Evolutionary conservation across 2,797 vertebrate genomes (phyloP).

Genomic region (Tympanoctomys barrerae): DNA sequence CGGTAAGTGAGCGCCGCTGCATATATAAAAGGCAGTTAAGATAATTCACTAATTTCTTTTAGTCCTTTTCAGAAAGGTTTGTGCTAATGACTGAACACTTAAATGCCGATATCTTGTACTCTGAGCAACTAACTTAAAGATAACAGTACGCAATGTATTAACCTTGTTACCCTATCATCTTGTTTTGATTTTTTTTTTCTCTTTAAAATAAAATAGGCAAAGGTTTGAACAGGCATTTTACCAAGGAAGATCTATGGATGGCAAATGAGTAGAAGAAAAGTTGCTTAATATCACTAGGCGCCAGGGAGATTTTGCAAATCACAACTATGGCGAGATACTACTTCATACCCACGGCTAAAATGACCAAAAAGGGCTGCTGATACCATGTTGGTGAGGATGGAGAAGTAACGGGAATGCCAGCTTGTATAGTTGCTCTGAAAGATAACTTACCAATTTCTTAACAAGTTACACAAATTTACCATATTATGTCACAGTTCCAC

Average conservation of each 20-base stretch:
- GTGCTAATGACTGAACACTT: too few relatives aligned
- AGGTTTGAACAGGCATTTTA: conserved; percentile 19
- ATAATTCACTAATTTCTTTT: too few relatives aligned
- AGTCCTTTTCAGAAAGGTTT: too few relatives aligned
- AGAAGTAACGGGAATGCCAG: not conserved
- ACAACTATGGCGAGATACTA: not conserved
- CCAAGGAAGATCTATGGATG: not conserved
- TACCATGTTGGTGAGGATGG: not conserved
- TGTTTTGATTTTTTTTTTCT: too few relatives aligned
- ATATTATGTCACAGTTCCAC: not conserved
- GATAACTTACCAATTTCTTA: not conserved
- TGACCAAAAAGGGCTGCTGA: not conserved
- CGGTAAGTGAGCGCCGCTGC: too few relatives aligned
- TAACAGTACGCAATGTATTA: too few relatives aligned
- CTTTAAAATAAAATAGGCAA: not conserved
- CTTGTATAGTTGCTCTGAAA: not conserved
- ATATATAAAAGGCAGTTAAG: too few relatives aligned
- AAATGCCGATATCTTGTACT: too few relatives aligned
- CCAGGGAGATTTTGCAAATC: not conserved
- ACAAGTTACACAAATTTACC: not conserved
- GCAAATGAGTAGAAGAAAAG: conserved; percentile 8
- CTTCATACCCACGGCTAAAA: not conserved
- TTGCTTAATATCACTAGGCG: not conserved
- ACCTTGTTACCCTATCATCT: too few relatives aligned
- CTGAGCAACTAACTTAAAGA: too few relatives aligned